Evolutionary conservation across 1,140 invertebrate genomes (phyloP), one percentile per base, ranked within the genome.

Genomic region (Apis laboriosa): DNA sequence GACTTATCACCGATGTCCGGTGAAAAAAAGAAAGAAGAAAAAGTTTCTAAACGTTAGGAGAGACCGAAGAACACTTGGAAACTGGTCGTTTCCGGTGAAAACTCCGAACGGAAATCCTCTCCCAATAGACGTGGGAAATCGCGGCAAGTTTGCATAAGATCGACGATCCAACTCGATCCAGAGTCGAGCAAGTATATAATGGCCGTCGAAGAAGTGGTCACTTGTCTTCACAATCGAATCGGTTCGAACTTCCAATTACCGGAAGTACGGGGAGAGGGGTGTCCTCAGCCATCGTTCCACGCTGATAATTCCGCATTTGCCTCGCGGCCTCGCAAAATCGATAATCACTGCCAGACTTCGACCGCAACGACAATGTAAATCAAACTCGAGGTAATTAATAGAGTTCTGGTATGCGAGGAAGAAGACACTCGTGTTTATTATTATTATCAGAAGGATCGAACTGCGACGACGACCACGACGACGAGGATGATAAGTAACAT

Each of bases 331-430:
- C 67, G 77, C 53, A n/a, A 21, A 58, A 78, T 78, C 77, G 77
- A 78, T 78, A 78, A 78, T 78, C 67, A 70, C 34, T 55, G 53
- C 28, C 53, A 28, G 24, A 43, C 43, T n/a, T 19, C 43, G 43
- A 34, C 34, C 61, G 64, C 61, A 76, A 34, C 34, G 74, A 63
- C 74, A n/a, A 51, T 61, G 51, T 67, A 67, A 66, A 24, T 73
- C 58, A 53, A 55, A 60, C 70, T 68, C 17, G 13, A 43, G 28
- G 19, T 56, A 34, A 72, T 72, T 72, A 58, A 79, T 17, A 24
- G 76, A 49, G 64, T n/a, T 21, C 9, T 64, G 8, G 28, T 34
- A 51, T 9, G 12, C 7, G 28, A 12, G 51, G 49, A 64, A 73
- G 56, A 64, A 63, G 49, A 2, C 12, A 4, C 17, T 9, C 34